These are phyloP conservation scores for Platyrinchus mystaceus DNA, from an alignment of 2,797 vertebrate genomes.

Conservation along the genomic window DNA sequence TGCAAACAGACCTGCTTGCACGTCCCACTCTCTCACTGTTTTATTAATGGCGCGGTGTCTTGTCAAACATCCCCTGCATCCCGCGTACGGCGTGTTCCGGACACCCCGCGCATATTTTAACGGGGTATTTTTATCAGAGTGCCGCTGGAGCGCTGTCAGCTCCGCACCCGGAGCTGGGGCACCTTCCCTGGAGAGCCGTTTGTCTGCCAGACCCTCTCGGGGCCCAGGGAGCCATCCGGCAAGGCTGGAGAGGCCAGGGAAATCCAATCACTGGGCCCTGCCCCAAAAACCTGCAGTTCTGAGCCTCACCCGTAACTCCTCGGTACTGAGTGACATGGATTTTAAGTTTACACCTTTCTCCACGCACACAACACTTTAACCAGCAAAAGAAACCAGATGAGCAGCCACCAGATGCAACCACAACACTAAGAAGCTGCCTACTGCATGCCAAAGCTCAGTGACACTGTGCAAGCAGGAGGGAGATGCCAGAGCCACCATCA, in stretches of 20 bases:
- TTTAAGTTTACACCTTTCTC: not conserved
- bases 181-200: accelerated
- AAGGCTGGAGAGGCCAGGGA: not conserved
- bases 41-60: not conserved
- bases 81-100: not conserved
- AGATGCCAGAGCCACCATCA: not conserved
- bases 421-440: not conserved
- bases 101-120: constrained; percentile 4
- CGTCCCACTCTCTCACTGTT: not conserved
- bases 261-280: accelerated
- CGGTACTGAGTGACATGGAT: not conserved
- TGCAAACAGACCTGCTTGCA: not conserved
- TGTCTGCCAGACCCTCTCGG: not conserved
- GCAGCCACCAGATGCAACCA: not conserved
- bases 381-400: not conserved
- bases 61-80: constrained; percentile 13
- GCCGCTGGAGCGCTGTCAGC: not conserved
- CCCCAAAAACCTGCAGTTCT: not conserved
- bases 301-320: not conserved
- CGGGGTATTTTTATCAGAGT: constrained; percentile 14
- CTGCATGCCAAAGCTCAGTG: not conserved
- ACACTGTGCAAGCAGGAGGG: not conserved
- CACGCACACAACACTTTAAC: accelerated
- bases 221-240: not conserved
- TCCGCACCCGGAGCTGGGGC: not conserved